Base-by-base conservation (phyloP, 2,888 invertebrate species). In the Hylaea fasciaria region DNA sequence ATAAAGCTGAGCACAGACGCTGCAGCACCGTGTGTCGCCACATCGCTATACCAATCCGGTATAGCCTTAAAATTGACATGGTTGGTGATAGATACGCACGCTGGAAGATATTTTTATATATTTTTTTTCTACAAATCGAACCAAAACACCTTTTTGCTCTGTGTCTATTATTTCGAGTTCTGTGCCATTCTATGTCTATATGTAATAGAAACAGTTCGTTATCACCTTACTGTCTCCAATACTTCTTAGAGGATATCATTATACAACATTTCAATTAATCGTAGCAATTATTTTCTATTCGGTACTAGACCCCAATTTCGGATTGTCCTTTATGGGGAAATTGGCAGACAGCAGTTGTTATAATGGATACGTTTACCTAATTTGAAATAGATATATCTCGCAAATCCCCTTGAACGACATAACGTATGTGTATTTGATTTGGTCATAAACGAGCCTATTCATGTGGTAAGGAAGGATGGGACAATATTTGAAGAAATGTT, bases 131-230 rank as follows among this genome's bases (percentile, higher is more conserved):
- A 2, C 22, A 5, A 22, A 22, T 22, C 22, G 22, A 2, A 22
- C 2, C 5, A 22, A 22, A 22, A 22, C 22, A 22, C 5, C 22
- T 22, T 22, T 44, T 47, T 54, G 44, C 37, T 16, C 57, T 64
- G 62, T 51, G 53, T 14, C 61, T 46, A 43, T 66, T 69, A 70
- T 76, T 75, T 76, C 74, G 79, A 77, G 80, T 76, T 74, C 70
- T 66, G 71, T 68, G 74, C 73, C 74, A 77, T 73, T 73, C 78
- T 73, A 69, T 70, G 69, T 7, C 7, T 1, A 32, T 32, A 7
- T 8, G 32, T 7, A 1, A 28, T 7, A 70, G 72, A 65, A 64
- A 60, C 65, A 74, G 70, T 77, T 76, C 61, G 69, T 72, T 73
- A 76, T 74, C 75, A 75, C 74, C 74, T 77, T 68, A 70, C 70